Evolutionary conservation across 2,113 vertebrate species (phyloP).

Genomic region (Artemisiospiza belli): DNA sequence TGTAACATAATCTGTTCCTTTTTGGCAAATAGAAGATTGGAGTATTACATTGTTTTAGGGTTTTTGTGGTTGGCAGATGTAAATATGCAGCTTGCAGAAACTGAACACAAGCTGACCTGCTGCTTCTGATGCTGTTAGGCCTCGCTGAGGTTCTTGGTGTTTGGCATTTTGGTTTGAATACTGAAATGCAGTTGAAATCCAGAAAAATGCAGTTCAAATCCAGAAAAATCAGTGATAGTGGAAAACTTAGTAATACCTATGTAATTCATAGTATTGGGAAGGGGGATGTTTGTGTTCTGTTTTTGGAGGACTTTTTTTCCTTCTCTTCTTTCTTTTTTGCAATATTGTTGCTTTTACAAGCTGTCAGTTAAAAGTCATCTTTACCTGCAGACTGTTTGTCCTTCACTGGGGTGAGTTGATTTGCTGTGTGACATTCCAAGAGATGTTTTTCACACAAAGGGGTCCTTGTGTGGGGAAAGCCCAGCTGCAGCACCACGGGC

Average conservation of each 20-base stretch:
- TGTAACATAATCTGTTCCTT: neutral
- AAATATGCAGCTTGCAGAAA: neutral
- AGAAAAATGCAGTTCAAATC: neutral
- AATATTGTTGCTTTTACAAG: neutral
- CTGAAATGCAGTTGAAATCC: neutral
- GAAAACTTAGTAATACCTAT: neutral
- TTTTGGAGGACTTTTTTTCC: fast-evolving
- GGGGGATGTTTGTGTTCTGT: fast-evolving
- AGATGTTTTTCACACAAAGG: neutral
- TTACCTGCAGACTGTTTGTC: neutral
- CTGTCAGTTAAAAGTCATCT: neutral
- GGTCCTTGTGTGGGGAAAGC: neutral
- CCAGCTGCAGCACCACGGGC: neutral
- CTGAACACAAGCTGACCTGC: neutral
- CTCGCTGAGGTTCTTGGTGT: neutral
- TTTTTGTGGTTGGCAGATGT: neutral
- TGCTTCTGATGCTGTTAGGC: neutral
- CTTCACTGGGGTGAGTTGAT: neutral
- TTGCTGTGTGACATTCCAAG: neutral
- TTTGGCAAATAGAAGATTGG: neutral
- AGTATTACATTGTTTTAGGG: neutral
- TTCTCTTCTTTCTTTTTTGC: neutral
- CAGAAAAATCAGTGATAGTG: neutral
- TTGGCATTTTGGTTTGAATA: neutral
- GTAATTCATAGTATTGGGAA: neutral